Evolutionary conservation across 2,113 vertebrate genomes (phyloP), one percentile per base, ranked within the genome.

Genomic region (Ahaetulla prasina): DNA sequence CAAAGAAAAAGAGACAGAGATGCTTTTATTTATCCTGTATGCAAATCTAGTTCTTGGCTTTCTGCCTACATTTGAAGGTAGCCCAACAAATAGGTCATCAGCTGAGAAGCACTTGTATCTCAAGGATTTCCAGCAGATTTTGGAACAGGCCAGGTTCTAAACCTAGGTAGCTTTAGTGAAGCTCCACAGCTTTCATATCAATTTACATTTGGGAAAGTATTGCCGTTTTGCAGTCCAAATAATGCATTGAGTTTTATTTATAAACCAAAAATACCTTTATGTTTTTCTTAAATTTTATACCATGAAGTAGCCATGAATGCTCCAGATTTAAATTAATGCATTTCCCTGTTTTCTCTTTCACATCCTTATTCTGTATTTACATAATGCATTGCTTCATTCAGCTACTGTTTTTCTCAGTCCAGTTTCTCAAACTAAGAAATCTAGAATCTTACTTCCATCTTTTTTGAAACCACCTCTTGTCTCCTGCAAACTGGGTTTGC

Each of bases 31-130:
- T 1, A 0, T 6, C 49, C 88, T 25, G 89, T 47, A 5, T 0
- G 0, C 45, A 89, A 23, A 39, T 8, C 23, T 52, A 39, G 88
- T 50, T 86, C 52, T 91, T 93, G 92, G 68, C 87, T 93, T 88
- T 14, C 63, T 92, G 54, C 27, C 93, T 88, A 47, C 90, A 52
- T 89, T 95, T 92, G 63, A 92, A 94, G 55, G 14, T 60, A 35
- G 43, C 92, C 87, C 87, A 95, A 89, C 89, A 30, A 20, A 43
- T 45, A 95, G 92, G 27, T 55, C 18, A 0, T 85, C 88, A 80
- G 60, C 57, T 92, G 43, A 25, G 35, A 23, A 52, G 25, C n/a
- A 89, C 92, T 89, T 88, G 87, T 89, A 80, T 43, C 87, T 52
- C 3, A 25, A 63, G 57, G 50, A 87, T 43, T 89, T 86, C 49